A percentile compares a stretch with the other conserved stretches of the same genome.
These are phyloP conservation scores for Drosophila mauritiana DNA, from an alignment of 1,140 invertebrate genomes.

Conservation along the genomic window DNA sequence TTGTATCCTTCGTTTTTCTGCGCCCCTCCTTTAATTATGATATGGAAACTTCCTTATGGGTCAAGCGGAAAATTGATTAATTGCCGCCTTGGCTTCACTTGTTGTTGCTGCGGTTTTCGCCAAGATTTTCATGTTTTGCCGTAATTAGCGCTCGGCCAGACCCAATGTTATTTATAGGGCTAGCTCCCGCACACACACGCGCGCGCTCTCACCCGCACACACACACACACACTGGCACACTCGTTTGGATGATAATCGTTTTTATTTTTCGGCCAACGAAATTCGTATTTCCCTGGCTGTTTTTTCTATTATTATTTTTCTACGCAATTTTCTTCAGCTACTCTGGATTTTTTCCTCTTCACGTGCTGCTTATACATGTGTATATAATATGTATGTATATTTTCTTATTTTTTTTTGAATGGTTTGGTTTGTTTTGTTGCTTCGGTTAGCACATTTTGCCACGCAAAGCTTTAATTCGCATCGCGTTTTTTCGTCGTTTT, in stretches of 20 bases:
- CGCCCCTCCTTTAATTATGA: constrained; percentile 54
- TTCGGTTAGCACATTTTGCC: constrained; percentile 67
- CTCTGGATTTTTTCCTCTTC: constrained; percentile 25
- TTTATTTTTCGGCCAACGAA: constrained; percentile 44
- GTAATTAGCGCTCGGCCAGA: constrained; percentile 71
- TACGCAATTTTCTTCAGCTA: constrained; percentile 40
- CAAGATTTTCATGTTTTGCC: constrained; percentile 80
- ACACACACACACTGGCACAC: constrained; percentile 19
- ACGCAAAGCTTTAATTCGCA: constrained; percentile 82
- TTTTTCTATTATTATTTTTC: constrained; percentile 22
- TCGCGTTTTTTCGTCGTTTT: constrained; percentile 62
- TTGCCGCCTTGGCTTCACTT: constrained; percentile 54
- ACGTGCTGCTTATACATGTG: constrained; percentile 17
- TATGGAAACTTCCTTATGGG: constrained; percentile 62
- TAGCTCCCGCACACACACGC: constrained; percentile 14
- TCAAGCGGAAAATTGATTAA: constrained; percentile 82
- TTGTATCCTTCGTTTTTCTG: constrained; percentile 10
- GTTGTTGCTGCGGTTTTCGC: constrained; percentile 51
- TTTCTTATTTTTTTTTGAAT: constrained; percentile 20
- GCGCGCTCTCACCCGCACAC: constrained; percentile 9
- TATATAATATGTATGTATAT: constrained; percentile 16
- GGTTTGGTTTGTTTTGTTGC: constrained; percentile 28
- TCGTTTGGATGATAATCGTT: constrained; percentile 71
- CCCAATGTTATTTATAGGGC: constrained; percentile 73
- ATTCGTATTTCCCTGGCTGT: constrained; percentile 22